phyloP scores from a whole-genome alignment of 2,888 invertebrate genomes.

The Agrotis puta region DNA sequence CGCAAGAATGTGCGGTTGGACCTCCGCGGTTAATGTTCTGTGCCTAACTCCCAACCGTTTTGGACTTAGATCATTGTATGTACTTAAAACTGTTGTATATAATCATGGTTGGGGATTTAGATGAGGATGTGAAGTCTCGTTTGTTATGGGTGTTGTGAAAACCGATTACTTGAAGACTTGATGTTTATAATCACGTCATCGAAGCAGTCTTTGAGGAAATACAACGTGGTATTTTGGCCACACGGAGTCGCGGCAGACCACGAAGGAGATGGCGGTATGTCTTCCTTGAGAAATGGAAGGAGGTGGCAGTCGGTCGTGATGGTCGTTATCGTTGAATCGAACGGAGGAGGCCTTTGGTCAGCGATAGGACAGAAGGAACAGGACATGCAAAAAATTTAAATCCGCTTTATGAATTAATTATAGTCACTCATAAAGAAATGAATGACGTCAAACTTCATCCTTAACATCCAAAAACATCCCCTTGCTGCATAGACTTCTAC shows the following conservation, averaged over 20 bases:
- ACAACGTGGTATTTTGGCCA: no score
- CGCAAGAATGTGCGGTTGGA: slow-evolving; percentile 78
- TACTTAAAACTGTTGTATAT: slow-evolving; percentile 51
- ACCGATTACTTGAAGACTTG: neutral
- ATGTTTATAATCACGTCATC: neutral
- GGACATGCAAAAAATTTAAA: no score
- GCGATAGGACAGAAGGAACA: no score
- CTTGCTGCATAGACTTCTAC: neutral
- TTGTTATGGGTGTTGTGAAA: neutral
- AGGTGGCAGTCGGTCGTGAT: no score
- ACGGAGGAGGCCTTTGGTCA: no score
- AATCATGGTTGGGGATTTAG: slow-evolving; percentile 24
- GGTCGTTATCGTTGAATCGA: no score
- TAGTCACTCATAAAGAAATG: neutral
- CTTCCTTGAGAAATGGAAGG: no score
- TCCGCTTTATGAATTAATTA: no score
- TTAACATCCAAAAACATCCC: neutral
- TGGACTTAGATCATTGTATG: slow-evolving; percentile 46
- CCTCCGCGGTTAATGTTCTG: slow-evolving; percentile 65
- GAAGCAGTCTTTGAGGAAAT: no score
- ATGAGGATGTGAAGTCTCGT: neutral
- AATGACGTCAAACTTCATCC: neutral
- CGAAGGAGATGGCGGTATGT: no score
- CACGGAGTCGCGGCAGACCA: no score
- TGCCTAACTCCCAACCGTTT: slow-evolving; percentile 54